Evolutionary conservation across 2,888 invertebrate genomes (phyloP).

Genomic region (Drosophila cognata): DNA sequence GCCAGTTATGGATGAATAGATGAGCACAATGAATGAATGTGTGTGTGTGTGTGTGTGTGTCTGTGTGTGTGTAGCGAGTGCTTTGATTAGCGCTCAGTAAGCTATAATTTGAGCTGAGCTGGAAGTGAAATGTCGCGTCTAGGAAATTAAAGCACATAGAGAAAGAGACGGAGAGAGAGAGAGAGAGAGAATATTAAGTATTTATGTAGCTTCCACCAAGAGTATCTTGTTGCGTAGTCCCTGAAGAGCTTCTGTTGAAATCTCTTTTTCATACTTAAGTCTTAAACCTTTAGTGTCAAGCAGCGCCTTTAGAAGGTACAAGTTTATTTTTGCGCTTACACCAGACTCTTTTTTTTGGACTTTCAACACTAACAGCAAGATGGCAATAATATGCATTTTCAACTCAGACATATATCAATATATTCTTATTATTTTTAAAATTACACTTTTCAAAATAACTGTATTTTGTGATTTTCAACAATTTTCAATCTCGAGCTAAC

Average conservation of each 20-base stretch:
- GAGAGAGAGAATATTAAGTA: background rate
- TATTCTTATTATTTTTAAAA: background rate
- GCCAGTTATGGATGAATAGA: conserved; percentile 71
- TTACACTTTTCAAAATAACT: background rate
- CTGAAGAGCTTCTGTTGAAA: background rate
- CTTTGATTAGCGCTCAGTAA: conserved; percentile 2
- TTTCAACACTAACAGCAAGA: background rate
- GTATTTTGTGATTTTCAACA: background rate
- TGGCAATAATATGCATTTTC: background rate
- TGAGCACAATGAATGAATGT: conserved; percentile 31
- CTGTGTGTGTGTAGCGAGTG: background rate
- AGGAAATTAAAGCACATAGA: background rate
- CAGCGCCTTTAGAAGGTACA: too few species aligned
- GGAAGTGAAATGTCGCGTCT: background rate
- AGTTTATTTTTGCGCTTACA: too few species aligned
- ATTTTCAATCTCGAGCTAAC: background rate
- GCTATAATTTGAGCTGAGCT: background rate
- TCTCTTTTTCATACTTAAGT: background rate
- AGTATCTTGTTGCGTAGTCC: background rate
- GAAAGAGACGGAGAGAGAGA: background rate
- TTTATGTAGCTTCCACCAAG: background rate
- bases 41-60: background rate
- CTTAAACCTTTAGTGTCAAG: too few species aligned
- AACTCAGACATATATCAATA: background rate
- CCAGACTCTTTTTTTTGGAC: background rate